phyloP scores from a whole-genome alignment of 2,113 vertebrate species.

The Scytalopus superciliaris region DNA sequence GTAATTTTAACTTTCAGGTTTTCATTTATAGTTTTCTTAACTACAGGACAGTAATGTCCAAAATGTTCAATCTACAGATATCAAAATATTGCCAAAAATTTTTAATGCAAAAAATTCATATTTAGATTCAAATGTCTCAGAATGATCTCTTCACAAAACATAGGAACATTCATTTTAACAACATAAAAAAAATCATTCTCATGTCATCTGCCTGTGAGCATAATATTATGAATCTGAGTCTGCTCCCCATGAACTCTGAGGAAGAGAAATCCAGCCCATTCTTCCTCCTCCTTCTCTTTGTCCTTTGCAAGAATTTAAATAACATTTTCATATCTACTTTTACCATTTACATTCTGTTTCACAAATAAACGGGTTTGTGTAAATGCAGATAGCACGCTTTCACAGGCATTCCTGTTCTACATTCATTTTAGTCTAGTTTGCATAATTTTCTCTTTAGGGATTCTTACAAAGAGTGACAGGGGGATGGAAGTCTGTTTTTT shows the following conservation, averaged over 20 bases:
- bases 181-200: background rate
- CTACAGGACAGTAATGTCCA: background rate
- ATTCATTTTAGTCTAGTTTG: conserved; percentile 40
- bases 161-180: background rate
- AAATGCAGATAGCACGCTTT: background rate
- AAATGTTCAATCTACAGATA: background rate
- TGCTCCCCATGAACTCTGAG: background rate
- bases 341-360: conserved; percentile 23
- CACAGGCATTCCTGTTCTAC: conserved; percentile 41
- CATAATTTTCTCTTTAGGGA: conserved; percentile 63
- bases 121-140: background rate
- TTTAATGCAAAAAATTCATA: background rate
- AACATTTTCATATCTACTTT: conserved; percentile 29
- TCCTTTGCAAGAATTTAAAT: conserved; percentile 6
- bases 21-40: background rate
- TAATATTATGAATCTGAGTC: conserved; percentile 23
- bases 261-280: background rate
- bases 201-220: conserved; percentile 3
- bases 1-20: background rate
- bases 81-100: background rate
- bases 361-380: conserved; percentile 7
- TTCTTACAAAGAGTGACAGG: conserved; percentile 59
- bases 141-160: background rate
- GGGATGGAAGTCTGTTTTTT: conserved; percentile 49
- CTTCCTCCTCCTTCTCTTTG: background rate